Evolutionary conservation across 2,797 vertebrate species (phyloP).

Genomic region (Salarias fasciatus): DNA sequence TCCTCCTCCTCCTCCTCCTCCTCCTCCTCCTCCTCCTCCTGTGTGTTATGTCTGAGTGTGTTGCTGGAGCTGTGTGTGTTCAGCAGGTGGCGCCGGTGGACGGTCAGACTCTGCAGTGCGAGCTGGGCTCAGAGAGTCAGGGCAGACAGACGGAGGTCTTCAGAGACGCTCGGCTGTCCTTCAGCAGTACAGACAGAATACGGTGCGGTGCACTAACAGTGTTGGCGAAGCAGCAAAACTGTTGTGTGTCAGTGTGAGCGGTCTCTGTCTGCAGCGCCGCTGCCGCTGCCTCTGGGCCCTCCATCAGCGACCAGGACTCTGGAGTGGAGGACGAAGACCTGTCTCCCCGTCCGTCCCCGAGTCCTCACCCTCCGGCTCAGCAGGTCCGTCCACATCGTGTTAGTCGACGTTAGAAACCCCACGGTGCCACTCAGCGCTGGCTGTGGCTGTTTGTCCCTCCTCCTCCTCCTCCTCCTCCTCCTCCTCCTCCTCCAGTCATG

Average conservation of each 20-base stretch:
- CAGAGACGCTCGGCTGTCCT: slow-evolving; percentile 77
- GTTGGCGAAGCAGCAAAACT: no score
- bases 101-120: slow-evolving; percentile 83
- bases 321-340: slow-evolving; percentile 95
- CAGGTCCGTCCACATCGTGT: slow-evolving; percentile 79
- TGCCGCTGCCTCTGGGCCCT: slow-evolving; percentile 72
- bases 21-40: no score
- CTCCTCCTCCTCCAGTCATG: background rate
- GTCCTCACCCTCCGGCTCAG: slow-evolving; percentile 88
- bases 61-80: slow-evolving; percentile 22
- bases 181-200: slow-evolving; percentile 73
- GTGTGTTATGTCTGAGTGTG: no score
- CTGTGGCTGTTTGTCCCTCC: background rate
- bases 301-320: slow-evolving; percentile 89
- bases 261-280: slow-evolving; percentile 20
- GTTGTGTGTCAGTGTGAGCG: background rate
- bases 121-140: slow-evolving; percentile 82
- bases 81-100: slow-evolving; percentile 86
- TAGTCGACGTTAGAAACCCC: no score
- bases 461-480: background rate
- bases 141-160: slow-evolving; percentile 82
- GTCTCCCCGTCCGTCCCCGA: slow-evolving; percentile 94
- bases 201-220: no score
- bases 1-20: background rate
- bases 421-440: no score